Evolutionary conservation across 2,113 vertebrate species (phyloP).

Genomic region (Halichoerus grypus): DNA sequence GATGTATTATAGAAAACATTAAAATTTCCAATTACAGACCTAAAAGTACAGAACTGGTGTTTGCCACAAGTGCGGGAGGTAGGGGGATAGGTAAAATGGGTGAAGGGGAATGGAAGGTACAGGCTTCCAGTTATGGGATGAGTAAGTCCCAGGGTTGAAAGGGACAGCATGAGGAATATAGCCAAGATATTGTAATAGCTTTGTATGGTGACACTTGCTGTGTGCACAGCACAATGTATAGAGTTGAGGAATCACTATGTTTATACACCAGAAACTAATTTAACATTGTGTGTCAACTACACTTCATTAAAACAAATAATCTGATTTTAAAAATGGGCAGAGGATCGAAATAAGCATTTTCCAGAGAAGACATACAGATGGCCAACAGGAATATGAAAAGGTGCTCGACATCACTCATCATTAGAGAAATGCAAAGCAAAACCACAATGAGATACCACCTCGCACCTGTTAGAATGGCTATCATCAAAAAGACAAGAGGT

Average conservation of each 20-base stretch:
- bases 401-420: background rate
- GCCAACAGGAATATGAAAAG: background rate
- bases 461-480: background rate
- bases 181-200: background rate
- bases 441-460: background rate
- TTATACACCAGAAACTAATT: background rate
- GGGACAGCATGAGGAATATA: background rate
- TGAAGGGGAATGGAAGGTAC: background rate
- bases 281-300: background rate
- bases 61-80: background rate
- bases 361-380: background rate
- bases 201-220: background rate
- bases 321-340: background rate
- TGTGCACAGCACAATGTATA: background rate
- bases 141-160: background rate
- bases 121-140: background rate
- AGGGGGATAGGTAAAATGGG: background rate
- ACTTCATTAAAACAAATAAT: background rate
- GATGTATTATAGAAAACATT: background rate
- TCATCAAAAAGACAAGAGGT: background rate
- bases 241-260: background rate
- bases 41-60: background rate
- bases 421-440: background rate
- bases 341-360: background rate
- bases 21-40: conserved; percentile 26